A percentile compares a stretch with the other conserved stretches of the same genome.
phyloP scores from a whole-genome alignment of 2,113 vertebrate genomes.

The Lucifuga dentata region DNA sequence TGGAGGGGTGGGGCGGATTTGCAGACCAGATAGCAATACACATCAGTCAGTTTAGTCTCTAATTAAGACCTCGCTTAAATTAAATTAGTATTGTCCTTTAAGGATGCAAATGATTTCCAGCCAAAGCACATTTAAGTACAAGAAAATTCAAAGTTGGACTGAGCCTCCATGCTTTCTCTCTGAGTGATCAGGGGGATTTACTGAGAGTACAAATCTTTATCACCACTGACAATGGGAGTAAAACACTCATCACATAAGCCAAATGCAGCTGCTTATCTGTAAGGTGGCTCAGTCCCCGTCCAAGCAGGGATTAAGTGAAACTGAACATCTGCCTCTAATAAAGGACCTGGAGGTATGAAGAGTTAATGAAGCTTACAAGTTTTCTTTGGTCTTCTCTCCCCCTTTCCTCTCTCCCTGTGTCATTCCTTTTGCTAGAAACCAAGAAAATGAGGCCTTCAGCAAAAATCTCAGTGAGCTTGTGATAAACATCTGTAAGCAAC shows the following conservation, averaged over 20 bases:
- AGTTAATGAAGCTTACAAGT: slow-evolving; percentile 9
- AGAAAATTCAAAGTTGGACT: slow-evolving; percentile 28
- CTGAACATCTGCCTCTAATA: slow-evolving; percentile 58
- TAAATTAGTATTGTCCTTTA: no score
- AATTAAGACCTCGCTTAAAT: no score
- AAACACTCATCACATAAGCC: slow-evolving; percentile 50
- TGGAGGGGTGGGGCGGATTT: background rate
- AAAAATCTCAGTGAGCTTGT: background rate
- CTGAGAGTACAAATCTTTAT: slow-evolving; percentile 50
- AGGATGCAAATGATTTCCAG: no score
- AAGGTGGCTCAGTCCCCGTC: slow-evolving; percentile 23
- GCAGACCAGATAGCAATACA: background rate
- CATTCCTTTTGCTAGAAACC: background rate
- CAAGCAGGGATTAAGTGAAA: slow-evolving; percentile 54
- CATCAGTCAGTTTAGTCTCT: no score
- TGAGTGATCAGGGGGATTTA: slow-evolving; percentile 39
- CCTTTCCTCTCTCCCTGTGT: background rate
- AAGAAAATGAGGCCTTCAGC: background rate
- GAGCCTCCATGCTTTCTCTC: background rate
- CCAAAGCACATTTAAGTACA: slow-evolving; percentile 41
- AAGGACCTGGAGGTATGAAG: slow-evolving; percentile 5
- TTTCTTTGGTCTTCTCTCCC: background rate
- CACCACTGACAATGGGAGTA: slow-evolving; percentile 53
- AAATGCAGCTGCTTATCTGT: slow-evolving; percentile 57
- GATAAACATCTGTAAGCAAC: background rate